Percentiles rank a stretch among this genome's conserved stretches.
Evolutionary conservation across 1,140 invertebrate species (phyloP).

Genomic region (Centruroides sculpturatus): DNA sequence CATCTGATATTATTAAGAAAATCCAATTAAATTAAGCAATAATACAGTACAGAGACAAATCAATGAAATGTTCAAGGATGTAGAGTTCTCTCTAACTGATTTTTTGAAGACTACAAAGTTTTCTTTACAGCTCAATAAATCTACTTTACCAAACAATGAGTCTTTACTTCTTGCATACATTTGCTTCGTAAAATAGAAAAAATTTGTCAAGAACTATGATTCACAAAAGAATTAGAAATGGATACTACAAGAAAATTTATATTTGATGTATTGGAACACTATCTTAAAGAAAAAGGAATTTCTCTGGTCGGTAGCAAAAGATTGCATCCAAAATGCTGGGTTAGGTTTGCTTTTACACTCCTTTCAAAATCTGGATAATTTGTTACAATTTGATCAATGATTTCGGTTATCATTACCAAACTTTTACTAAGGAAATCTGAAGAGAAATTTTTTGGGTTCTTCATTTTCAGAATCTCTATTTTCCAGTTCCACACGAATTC

Average conservation of each 20-base stretch:
- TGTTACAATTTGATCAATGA: no score
- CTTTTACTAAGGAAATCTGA: no score
- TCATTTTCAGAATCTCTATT: no score
- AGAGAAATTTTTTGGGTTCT: no score
- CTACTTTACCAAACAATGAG: neutral
- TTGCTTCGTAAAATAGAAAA: neutral
- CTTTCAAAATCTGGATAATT: no score
- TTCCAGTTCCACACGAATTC: no score
- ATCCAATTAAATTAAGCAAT: conserved; percentile 2
- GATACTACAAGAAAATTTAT: conserved; percentile 13
- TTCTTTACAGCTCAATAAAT: conserved; percentile 4
- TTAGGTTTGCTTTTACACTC: no score
- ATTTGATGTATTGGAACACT: conserved; percentile 16
- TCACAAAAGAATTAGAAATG: conserved; percentile 4
- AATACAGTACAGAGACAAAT: neutral
- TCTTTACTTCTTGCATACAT: conserved; percentile 1
- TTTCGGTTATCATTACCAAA: no score
- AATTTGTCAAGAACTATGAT: neutral
- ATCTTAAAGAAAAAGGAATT: conserved; percentile 22
- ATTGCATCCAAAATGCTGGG: no score
- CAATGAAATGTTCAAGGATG: neutral
- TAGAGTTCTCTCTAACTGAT: neutral
- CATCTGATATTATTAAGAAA: neutral
- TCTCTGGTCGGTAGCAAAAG: conserved; percentile 22
- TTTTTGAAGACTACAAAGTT: neutral